Conservation (phyloP, 1,140 invertebrate genomes). For the Micrasema longulum region DNA sequence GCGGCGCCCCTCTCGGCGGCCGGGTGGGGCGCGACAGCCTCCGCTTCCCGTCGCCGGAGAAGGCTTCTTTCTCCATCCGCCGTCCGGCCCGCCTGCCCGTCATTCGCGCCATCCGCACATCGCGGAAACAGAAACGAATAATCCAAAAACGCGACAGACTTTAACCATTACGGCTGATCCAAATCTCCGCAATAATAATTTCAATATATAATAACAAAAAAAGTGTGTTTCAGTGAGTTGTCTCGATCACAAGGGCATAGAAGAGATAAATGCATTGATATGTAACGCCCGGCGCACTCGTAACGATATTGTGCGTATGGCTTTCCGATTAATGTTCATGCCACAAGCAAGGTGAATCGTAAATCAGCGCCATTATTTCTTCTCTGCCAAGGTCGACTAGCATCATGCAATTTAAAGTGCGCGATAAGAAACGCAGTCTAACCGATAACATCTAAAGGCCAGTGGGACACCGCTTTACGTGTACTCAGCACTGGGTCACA, state of each 20-base stretch:
- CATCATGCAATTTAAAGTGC: slow-evolving; percentile 21
- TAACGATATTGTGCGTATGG: no score
- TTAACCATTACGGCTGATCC: no score
- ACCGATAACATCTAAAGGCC: slow-evolving; percentile 11
- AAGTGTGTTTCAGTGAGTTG: no score
- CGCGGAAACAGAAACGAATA: slow-evolving; percentile 18
- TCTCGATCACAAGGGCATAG: no score
- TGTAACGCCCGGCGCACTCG: no score
- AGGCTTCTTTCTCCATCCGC: slow-evolving; percentile 40
- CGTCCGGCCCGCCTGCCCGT: slow-evolving; percentile 36
- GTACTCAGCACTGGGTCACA: slow-evolving; percentile 10
- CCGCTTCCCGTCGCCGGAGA: slow-evolving; percentile 30
- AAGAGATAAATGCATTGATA: no score
- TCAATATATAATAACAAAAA: no score
- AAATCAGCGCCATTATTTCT: not conserved
- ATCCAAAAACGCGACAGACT: no score
- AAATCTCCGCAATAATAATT: no score
- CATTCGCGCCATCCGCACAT: no score
- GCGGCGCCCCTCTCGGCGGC: slow-evolving; percentile 20
- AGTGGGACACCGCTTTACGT: not conserved
- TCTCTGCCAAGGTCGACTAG: slow-evolving; percentile 13
- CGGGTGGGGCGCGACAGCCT: slow-evolving; percentile 52
- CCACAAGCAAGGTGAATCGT: slow-evolving; percentile 1
- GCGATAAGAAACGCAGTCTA: slow-evolving; percentile 5
- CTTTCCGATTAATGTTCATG: no score